Conservation (phyloP, 1,140 invertebrate genomes). For the Lamellibrachia luymesi region DNA sequence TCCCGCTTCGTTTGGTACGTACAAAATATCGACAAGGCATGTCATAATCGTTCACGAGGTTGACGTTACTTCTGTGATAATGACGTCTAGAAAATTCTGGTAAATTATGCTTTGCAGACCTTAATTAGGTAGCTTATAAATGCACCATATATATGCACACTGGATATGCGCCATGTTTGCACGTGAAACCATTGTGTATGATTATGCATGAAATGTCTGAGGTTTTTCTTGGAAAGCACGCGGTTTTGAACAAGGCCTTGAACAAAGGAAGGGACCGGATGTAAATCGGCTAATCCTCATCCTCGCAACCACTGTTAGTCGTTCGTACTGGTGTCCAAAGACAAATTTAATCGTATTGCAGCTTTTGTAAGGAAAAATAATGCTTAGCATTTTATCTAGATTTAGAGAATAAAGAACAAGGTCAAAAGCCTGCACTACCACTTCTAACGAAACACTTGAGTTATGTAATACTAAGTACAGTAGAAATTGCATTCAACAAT, state of each 20-base stretch:
- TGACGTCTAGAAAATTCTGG: not conserved
- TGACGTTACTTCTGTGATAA: not conserved
- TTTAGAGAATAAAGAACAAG: no score
- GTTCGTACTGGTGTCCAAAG: not conserved
- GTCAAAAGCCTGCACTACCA: no score
- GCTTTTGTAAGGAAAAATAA: not conserved
- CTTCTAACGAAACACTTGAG: no score
- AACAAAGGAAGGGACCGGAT: not conserved
- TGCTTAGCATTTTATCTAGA: no score
- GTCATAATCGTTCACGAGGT: not conserved
- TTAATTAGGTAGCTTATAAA: not conserved
- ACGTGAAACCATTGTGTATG: not conserved
- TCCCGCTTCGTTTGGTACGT: not conserved
- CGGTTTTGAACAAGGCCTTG: not conserved
- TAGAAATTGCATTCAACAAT: no score
- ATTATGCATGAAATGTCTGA: not conserved
- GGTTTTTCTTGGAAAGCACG: not conserved
- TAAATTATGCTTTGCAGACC: not conserved
- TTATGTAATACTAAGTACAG: no score
- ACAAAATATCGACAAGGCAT: not conserved
- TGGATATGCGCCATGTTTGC: not conserved
- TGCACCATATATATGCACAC: not conserved
- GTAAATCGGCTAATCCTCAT: not conserved
- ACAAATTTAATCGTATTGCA: not conserved
- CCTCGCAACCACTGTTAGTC: not conserved